phyloP scores from a whole-genome alignment of 2,888 invertebrate genomes.

The Onthophagus sagittarius region DNA sequence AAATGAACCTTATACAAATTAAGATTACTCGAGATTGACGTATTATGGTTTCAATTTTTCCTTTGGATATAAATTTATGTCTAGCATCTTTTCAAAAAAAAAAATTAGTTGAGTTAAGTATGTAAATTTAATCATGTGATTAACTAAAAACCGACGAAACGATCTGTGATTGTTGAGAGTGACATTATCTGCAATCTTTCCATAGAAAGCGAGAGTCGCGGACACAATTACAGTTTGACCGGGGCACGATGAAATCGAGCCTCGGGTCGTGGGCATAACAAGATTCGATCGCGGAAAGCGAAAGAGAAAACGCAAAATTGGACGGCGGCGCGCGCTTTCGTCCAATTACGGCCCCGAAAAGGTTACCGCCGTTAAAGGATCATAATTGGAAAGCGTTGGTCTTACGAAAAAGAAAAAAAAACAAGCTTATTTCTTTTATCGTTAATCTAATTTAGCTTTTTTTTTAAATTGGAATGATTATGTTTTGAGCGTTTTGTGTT shows the following conservation, averaged over 20 bases:
- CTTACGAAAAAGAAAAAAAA: neutral
- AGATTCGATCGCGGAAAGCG: neutral
- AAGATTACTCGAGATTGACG: no score
- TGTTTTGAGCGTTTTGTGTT: neutral
- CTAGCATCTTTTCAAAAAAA: no score
- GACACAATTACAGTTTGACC: neutral
- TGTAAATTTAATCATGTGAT: no score
- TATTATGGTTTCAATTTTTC: no score
- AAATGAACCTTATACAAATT: no score
- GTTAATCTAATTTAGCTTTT: neutral
- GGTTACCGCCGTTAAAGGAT: neutral
- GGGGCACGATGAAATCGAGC: neutral
- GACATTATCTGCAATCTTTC: neutral
- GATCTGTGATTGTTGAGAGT: neutral
- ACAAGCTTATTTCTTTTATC: neutral
- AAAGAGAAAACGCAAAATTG: neutral
- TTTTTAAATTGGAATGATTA: neutral
- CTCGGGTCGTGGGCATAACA: neutral
- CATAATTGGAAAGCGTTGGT: neutral
- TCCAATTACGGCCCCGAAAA: neutral
- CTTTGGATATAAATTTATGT: no score
- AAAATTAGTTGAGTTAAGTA: no score
- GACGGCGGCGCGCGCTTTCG: neutral
- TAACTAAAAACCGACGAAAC: no score
- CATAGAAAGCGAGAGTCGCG: neutral